Percentiles rank a stretch among this genome's conserved stretches.
phyloP scores from a whole-genome alignment of 2,888 invertebrate genomes.

The Cheilosia vernalis region DNA sequence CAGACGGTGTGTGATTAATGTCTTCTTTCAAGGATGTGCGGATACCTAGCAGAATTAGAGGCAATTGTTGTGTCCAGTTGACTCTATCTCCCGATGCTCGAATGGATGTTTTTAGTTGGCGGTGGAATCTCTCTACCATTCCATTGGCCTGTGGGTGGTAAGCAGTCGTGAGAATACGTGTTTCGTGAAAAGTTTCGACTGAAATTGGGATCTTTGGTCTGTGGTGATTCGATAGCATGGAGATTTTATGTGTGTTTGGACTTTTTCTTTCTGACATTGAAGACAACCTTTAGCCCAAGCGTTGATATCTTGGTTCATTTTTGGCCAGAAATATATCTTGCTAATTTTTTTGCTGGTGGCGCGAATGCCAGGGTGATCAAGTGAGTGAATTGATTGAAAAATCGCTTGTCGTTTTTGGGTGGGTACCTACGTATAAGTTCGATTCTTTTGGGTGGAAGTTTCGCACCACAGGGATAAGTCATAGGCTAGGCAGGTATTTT shows the following conservation, averaged over 20 bases:
- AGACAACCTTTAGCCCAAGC: constrained; percentile 38
- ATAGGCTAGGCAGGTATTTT: too few species aligned
- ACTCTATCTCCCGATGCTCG: too few species aligned
- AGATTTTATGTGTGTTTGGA: constrained; percentile 58
- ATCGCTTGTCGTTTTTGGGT: neutral
- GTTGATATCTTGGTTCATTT: constrained; percentile 30
- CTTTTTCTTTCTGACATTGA: constrained; percentile 56
- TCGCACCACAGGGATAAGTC: too few species aligned
- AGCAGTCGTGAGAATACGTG: neutral
- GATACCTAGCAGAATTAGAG: neutral
- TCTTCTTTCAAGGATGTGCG: constrained; percentile 19
- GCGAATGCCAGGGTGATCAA: constrained; percentile 34
- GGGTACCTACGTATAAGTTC: constrained; percentile 22
- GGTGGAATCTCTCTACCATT: constrained; percentile 30
- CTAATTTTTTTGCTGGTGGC: constrained; percentile 29
- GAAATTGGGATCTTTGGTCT: constrained; percentile 18
- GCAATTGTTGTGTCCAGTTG: too few species aligned
- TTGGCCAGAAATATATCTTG: constrained; percentile 48
- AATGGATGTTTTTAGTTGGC: neutral
- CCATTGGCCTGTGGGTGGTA: constrained; percentile 35
- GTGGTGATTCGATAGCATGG: constrained; percentile 26
- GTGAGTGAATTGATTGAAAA: neutral
- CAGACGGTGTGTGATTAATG: constrained; percentile 27
- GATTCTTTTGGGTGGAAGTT: constrained; percentile 4
- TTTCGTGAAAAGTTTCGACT: neutral